Conservation (phyloP, 2,797 vertebrate species). For the Ctenochaetus hawaiiensis region DNA sequence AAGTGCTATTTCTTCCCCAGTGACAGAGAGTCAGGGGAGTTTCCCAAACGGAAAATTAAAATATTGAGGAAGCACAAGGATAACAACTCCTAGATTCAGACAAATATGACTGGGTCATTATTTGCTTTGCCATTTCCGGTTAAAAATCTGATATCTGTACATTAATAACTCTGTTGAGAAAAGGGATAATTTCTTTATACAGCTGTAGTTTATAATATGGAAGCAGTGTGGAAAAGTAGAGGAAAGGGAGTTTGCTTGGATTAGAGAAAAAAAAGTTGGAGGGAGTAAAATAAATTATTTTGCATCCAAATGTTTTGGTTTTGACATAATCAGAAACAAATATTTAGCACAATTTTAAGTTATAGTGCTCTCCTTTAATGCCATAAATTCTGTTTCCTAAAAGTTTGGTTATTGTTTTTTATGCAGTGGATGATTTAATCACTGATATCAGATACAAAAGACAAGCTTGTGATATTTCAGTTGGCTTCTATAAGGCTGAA, state of each 20-base stretch:
- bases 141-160: conserved; percentile 6
- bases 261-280: neutral
- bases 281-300: neutral
- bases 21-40: conserved; percentile 66
- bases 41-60: conserved; percentile 70
- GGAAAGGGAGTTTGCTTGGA: neutral
- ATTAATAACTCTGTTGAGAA: conserved; percentile 16
- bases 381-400: neutral
- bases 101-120: conserved; percentile 26
- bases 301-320: neutral
- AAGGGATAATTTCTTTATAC: conserved; percentile 9
- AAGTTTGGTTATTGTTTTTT: neutral
- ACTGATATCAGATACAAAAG: neutral
- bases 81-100: conserved; percentile 48
- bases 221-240: conserved; percentile 9
- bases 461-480: neutral
- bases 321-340: conserved; percentile 4
- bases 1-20: conserved; percentile 58
- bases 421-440: neutral
- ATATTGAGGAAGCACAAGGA: conserved; percentile 63
- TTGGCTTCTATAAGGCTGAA: conserved; percentile 10
- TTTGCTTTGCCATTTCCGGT: conserved; percentile 31
- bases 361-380: neutral
- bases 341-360: neutral
- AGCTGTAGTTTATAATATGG: conserved; percentile 14